phyloP scores from a whole-genome alignment of 2,113 vertebrate genomes.

The Fulmarus glacialis region DNA sequence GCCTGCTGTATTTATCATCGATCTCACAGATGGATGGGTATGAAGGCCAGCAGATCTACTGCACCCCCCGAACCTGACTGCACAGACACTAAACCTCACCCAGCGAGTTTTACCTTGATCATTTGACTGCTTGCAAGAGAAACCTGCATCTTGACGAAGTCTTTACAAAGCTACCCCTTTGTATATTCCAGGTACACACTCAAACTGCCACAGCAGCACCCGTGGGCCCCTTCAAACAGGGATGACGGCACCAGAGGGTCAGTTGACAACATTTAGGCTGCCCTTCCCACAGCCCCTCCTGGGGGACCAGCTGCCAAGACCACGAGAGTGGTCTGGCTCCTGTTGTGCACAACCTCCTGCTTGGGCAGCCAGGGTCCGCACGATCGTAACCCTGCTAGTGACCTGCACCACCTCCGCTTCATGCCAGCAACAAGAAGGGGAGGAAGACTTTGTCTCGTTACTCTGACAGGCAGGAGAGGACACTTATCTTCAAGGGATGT shows the following conservation, averaged over 20 bases:
- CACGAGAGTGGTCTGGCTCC: rapidly evolving
- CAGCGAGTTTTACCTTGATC: rapidly evolving
- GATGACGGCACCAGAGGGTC: rapidly evolving
- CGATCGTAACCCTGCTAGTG: neutral
- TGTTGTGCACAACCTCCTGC: neutral
- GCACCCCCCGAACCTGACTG: neutral
- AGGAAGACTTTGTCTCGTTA: neutral
- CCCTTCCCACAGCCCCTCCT: neutral
- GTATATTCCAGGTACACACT: rapidly evolving
- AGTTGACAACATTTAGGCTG: neutral
- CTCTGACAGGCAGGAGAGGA: neutral
- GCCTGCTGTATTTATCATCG: neutral
- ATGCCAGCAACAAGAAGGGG: rapidly evolving
- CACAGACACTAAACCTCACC: neutral
- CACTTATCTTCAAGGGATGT: neutral
- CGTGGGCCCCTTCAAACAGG: rapidly evolving
- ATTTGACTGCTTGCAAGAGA: neutral
- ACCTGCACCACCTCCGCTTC: neutral
- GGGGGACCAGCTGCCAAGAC: neutral
- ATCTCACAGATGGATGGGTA: neutral
- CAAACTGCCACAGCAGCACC: neutral
- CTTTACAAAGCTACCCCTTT: neutral
- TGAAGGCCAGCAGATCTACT: neutral
- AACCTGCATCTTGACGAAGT: neutral
- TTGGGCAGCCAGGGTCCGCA: neutral